Evolutionary conservation across 2,888 invertebrate species (phyloP), one percentile per base, ranked within the genome.

Genomic region (Troilus luridus): DNA sequence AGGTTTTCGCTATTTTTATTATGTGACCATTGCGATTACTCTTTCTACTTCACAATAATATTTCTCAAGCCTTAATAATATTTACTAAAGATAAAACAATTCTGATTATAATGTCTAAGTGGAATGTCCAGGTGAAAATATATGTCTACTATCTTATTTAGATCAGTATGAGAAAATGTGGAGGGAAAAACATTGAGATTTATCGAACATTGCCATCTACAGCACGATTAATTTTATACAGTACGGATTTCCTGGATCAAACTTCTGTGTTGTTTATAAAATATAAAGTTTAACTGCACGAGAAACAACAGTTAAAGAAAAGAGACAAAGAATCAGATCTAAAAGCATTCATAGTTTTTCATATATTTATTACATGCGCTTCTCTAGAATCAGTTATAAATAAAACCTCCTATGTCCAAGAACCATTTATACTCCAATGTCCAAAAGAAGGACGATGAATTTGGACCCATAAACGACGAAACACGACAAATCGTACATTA

Each of bases 161-260:
- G 72, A 77, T 77, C 72, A 77, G 27, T 77, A 14, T 77, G 72
- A 8, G 27, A 77, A 77, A 27, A 77, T 77, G 8, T 77, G 17
- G 72, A 77, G 9, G 17, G 72, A 77, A 77, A 77, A 77, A 41
- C 72, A 77, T 77, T 77, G 72, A 77, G 72, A 77, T 41, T 77
- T 77, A 77, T 77, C 72, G 41, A 77, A 19, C 72, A 77, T 77
- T 77, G 72, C 72, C 72, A 77, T 77, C 72, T 8, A 6, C 14
- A 27, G 72, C 72, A 77, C 72, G 72, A 77, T 27, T 27, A 41
- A 41, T 77, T 41, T 41, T 77, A 77, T 17, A 24, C 10, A 77
- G 7, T 17, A 8, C 27, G 27, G 72, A 77, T 77, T 77, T 77
- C 72, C 72, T 77, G 72, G 72, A 77, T 41, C 41, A 41, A 77